These are phyloP conservation scores for Rhizomys pruinosus DNA, from an alignment of 2,113 vertebrate genomes.

Conservation along the genomic window DNA sequence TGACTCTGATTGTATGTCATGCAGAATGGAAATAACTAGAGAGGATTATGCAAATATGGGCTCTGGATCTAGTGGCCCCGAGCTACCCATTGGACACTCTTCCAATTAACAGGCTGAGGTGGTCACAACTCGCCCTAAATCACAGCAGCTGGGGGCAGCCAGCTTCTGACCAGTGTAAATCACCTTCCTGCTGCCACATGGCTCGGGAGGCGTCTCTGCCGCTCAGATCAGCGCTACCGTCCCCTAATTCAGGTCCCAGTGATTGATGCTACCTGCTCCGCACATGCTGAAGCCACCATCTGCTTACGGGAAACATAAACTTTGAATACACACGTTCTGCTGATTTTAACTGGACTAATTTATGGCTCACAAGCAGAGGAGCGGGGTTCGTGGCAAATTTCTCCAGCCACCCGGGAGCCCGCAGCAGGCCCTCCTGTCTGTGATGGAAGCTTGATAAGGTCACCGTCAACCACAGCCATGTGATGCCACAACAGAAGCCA, in stretches of 20 bases:
- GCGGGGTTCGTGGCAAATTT: background rate
- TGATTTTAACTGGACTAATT: conserved; percentile 81
- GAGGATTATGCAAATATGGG: conserved; percentile 70
- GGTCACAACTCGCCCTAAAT: conserved; percentile 64
- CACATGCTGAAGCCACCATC: conserved; percentile 75
- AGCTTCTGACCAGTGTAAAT: conserved; percentile 80
- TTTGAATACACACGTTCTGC: conserved; percentile 66
- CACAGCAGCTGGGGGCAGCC: background rate
- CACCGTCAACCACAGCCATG: fast-evolving
- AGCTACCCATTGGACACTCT: conserved; percentile 68
- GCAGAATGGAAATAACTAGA: background rate
- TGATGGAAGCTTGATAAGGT: background rate
- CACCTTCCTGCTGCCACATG: conserved; percentile 72
- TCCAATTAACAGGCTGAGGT: conserved; percentile 70
- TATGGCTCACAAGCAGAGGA: conserved; percentile 48
- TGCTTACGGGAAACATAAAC: conserved; percentile 65
- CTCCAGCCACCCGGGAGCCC: conserved; percentile 27
- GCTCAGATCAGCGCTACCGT: conserved; percentile 70
- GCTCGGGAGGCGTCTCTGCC: conserved; percentile 63
- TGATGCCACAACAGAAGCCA: fast-evolving
- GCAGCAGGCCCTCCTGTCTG: background rate
- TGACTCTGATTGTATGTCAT: conserved; percentile 53
- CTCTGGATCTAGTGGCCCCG: background rate
- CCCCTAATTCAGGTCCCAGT: conserved; percentile 70
- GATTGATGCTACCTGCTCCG: conserved; percentile 73